Base-by-base conservation (phyloP, 2,113 vertebrate species). In the Peromyscus polionotus region DNA sequence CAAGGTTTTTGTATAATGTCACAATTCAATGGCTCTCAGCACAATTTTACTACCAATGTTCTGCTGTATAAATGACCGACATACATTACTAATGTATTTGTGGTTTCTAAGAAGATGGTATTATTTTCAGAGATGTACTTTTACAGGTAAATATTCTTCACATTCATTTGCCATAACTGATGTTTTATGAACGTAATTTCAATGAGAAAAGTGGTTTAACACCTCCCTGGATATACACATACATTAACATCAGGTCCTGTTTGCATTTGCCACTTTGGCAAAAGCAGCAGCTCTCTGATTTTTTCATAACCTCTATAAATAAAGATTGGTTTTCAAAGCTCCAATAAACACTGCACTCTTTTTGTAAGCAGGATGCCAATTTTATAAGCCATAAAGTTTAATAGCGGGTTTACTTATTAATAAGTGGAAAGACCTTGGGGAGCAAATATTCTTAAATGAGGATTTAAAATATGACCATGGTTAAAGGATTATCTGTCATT, bases 381-480 rank as follows among this genome's bases (percentile, higher is more conserved):
- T 98, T 95, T 95, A 89, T 95, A 95, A 97, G 65, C 63, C 72
- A 94, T 97, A 89, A 97, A 95, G 26, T 94, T 97, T 97, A 97
- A 97, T 95, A 95, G 86, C 87, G 95, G 48, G 19, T 67, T 89
- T 91, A 93, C 57, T 97, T 94, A 94, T 97, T 97, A 97, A 96
- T 95, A 97, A 97, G 59, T 88, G n/a, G 95, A 94, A 93, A 28
- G 22, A 11, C 26, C 67, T 96, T 89, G 61, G 81, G 68, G 39
- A 89, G 61, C 1, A 94, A 96, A 91, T 91, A 97, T 79, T 59
- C 9, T 51, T 97, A 95, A 96, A 89, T 65, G 42, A 85, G 19
- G 22, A 94, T 75, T 5, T 95, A 94, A 97, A 91, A 75, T 89
- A 90, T 10, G 19, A 84, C 16, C 42, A 59, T 36, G 3, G 59